Evolutionary conservation across 2,888 invertebrate genomes (phyloP), one percentile per base, ranked within the genome.

Genomic region (Noctua janthe): DNA sequence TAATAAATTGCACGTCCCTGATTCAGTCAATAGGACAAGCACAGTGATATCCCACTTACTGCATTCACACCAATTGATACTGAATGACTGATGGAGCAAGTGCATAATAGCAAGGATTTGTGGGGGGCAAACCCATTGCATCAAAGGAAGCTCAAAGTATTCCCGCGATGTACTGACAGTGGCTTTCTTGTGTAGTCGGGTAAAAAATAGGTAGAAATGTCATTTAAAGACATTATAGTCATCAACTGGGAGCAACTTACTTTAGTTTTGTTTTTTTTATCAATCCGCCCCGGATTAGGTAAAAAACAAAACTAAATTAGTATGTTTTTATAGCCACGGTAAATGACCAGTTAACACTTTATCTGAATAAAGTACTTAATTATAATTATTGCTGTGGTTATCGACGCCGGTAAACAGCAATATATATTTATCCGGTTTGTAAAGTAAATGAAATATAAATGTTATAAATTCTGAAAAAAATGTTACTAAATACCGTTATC

Each of bases 1-100:
- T 72, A 69, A 76, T 71, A 76, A 73, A 82, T 77, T 69, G 49
- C 74, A 70, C 35, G 47, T 54, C 23, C 20, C 43, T 84, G 39
- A 72, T 75, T 69, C 35, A 76, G n/a, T 85, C 15, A 80, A 75
- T 84, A 23, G 80, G 59, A 54, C 64, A 23, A 76, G 51, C 85
- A 56, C 74, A 85, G 20, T 74, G 43, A 54, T 74, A 70, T 73
- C 54, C 62, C 74, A 82, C 56, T 78, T 78, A 71, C 54, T 74
- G 71, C 67, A 82, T 85, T 81, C 62, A 64, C 84, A 23, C 29
- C 82, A 78, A 76, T 84, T 85, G 81, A 69, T 69, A 51, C 17
- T 29, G 69, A 69, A 71, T 84, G 74, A 84, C 29, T 83, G 79
- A 84, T 78, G 43, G 74, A n/a, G 15, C 49, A n/a, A 75, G 51